Evolutionary conservation across 2,888 invertebrate species (phyloP), one percentile per base, ranked within the genome.

Genomic region (Spicauda simplicius): DNA sequence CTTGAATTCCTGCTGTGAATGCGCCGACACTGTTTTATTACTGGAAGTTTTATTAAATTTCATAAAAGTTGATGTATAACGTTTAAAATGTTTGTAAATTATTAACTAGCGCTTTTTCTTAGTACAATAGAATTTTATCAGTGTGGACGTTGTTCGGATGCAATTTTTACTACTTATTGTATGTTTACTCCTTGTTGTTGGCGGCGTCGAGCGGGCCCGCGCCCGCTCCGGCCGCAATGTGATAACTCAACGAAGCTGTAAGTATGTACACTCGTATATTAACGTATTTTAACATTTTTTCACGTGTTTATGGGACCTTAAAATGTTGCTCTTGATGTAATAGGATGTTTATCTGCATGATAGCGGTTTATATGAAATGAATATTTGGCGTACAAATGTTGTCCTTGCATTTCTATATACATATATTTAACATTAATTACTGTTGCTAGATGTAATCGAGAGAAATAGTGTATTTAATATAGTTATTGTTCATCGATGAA

Each of bases 241-340:
- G 77, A 79, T 76, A 74, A 67, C 70, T 72, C 77, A 78, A 78
- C 79, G 79, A 79, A 77, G 61, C 72, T 56, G 68, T 73, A 68
- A 70, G 67, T 52, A 18, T 53, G 45, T 53, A 53, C 18, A 20
- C 16, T 70, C 65, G 64, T 67, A 59, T 72, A 59, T 41, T 59
- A 72, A 64, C 63, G 69, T 71, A 67, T 65, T 72, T 52, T 53
- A 53, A 67, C 67, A 69, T 68, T 56, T 72, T 64, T 73, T 71
- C 66, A 61, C 45, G 60, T 33, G 45, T 60, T 65, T 37, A 69
- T 69, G 76, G 75, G 74, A 77, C 77, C 77, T 69, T 72, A 58
- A 63, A 45, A 68, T 33, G 70, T 63, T 69, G 56, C 74, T 74
- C 69, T 73, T 70, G 71, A 58, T 59, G 54, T 65, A 59, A 20